Evolutionary conservation across 92 coral and sea anemone genomes (phyloP), one percentile per base, ranked within the genome.

Genomic region (Pocillopora meandrina): DNA sequence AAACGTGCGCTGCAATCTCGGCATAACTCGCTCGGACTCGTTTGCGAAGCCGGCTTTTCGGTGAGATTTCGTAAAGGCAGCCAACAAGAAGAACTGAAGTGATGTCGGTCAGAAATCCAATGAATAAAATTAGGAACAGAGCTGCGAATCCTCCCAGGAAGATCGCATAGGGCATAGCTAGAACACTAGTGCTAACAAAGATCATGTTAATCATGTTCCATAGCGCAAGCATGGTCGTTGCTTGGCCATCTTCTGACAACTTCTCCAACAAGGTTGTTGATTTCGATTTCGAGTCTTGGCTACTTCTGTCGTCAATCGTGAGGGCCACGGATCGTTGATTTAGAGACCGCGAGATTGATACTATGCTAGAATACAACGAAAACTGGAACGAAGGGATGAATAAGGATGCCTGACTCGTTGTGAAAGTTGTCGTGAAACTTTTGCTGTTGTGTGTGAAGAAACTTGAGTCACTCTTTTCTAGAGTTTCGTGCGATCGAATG

Each of bases 321-420:
- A 84, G 9, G 4, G 81, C 74, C 11, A 76, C 87, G 9, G 87
- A 84, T 52, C 81, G 80, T 65, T 74, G 74, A 66, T 84, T 58
- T 12, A 57, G 67, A 14, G 80, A 82, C 52, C 82, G 55, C 5
- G 88, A 67, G 36, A 82, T 72, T 12, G 77, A 72, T 60, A 89
- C 92, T 35, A 91, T 63, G 58, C 91, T 90, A 2, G 95, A 94
- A 58, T 92, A 92, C 36, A 92, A 80, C 74, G 98, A 94, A 79
- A 94, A 92, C 85, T 94, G 98, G 57, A 94, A 87, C 26, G 98
- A 94, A 21, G 98, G 98, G 73, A 94, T 94, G 69, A 94, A 83
- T n/a, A 94, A 77, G 4, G 98, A 94, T 8, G 98, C 95, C 65
- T 94, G 98, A 49, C 98, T 94, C 33, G 93, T 85, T 11, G 93